Evolutionary conservation across 2,888 invertebrate genomes (phyloP).

Genomic region (Leptinotarsa rubiginosa): DNA sequence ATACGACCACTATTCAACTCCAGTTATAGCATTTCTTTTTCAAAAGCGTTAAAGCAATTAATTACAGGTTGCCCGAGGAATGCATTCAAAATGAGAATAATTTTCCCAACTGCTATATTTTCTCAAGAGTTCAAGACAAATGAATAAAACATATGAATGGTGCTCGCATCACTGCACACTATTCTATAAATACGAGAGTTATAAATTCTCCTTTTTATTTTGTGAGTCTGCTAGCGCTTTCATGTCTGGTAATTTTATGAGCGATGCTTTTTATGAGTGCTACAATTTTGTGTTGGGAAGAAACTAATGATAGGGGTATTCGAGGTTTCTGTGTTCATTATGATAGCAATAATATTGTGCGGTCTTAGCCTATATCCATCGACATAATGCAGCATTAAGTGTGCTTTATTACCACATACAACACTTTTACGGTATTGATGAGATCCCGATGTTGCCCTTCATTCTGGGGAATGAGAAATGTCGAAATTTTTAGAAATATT

Average conservation of each 20-base stretch:
- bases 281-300: neutral
- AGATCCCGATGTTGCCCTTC: too few relatives aligned
- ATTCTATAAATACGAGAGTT: constrained; percentile 25
- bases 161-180: constrained; percentile 22
- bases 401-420: too few relatives aligned
- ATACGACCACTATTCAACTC: neutral
- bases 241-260: constrained; percentile 18
- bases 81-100: constrained; percentile 21
- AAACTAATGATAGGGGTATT: neutral
- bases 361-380: too few relatives aligned
- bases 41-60: constrained; percentile 6
- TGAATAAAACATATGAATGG: constrained; percentile 28
- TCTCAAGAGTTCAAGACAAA: constrained; percentile 27
- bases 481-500: too few relatives aligned
- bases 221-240: constrained; percentile 14
- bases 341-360: too few relatives aligned
- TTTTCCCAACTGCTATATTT: constrained; percentile 17
- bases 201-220: constrained; percentile 19
- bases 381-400: too few relatives aligned
- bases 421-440: too few relatives aligned
- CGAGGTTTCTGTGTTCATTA: too few relatives aligned
- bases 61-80: neutral
- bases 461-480: too few relatives aligned
- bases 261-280: neutral
- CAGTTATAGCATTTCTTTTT: constrained; percentile 2